Base-by-base conservation (phyloP, 2,113 vertebrate species). In the Lota lota region DNA sequence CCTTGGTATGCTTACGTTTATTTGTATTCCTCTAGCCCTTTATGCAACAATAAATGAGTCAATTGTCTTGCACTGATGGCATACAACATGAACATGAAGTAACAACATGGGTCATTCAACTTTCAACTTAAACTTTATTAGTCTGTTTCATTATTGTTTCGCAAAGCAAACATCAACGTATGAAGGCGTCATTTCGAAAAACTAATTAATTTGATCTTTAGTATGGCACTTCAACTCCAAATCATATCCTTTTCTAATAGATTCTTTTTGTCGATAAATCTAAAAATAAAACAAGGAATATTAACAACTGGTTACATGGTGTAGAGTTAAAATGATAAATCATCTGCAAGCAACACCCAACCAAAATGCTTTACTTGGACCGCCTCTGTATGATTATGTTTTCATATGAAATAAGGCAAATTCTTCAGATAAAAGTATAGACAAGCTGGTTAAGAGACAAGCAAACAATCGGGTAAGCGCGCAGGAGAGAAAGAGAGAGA, bases 161-260 rank as follows among this genome's bases (percentile, higher is more conserved):
- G 90, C 90, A 93, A 93, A 92, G 92, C 92, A 93, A 92, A 93
- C 91, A 93, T 90, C 89, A 87, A 91, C 88, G 83, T 87, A 92
- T 93, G 92, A 93, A 93, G 92, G 91, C 89, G 90, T 90, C 84
- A 67, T 86, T 90, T 92, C 79, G 83, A 82, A 89, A 73, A 89
- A 82, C 72, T 77, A 72, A 83, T 81, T 81, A 61, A 73, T 93
- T 75, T 76, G 72, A 84, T 88, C 83, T 79, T 78, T 79, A 83
- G 72, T 85, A 91, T 92, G 90, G 90, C 88, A 91, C 83, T 88
- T 85, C 82, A 78, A 85, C 67, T 65, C 51, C 51, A 86, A 90
- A 79, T 80, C 69, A 70, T 80, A 72, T 71, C 61, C 72, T 83
- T 66, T 76, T 72, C 71, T 70, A 61, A 88, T 82, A 81, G 36